Percentiles rank a stretch among this genome's conserved stretches.
phyloP scores from a whole-genome alignment of 1,140 invertebrate species.

The Camponotus pennsylvanicus region DNA sequence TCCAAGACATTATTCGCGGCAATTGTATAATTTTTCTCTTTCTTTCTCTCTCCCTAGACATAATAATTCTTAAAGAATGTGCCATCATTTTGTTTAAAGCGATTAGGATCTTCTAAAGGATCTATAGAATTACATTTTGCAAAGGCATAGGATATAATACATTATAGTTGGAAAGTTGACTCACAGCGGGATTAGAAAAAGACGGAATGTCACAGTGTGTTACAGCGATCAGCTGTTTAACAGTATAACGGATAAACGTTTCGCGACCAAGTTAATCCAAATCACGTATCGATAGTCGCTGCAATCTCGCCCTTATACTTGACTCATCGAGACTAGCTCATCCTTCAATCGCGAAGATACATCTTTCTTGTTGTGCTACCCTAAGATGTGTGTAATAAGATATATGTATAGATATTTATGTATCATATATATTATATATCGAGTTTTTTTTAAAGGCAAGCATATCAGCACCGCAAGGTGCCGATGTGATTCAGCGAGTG shows the following conservation, averaged over 20 bases:
- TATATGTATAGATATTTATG: conserved; percentile 64
- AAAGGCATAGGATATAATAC: conserved; percentile 75
- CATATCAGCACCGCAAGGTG: conserved; percentile 58
- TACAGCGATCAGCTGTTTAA: conserved; percentile 61
- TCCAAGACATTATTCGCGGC: conserved; percentile 57
- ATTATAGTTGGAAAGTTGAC: conserved; percentile 67
- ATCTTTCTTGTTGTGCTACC: conserved; percentile 38
- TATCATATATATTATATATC: conserved; percentile 72
- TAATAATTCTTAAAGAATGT: conserved; percentile 52
- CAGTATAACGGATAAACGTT: conserved; percentile 65
- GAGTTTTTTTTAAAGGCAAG: conserved; percentile 80
- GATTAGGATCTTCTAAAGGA: conserved; percentile 62
- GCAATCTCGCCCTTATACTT: conserved; percentile 77
- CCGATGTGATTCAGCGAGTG: conserved; percentile 42
- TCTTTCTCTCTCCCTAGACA: conserved; percentile 51
- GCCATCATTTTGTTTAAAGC: conserved; percentile 54
- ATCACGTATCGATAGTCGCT: conserved; percentile 62
- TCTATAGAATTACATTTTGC: conserved; percentile 76
- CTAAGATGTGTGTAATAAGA: conserved; percentile 71
- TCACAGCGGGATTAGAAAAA: conserved; percentile 75
- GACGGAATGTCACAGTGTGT: conserved; percentile 73
- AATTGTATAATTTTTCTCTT: conserved; percentile 56
- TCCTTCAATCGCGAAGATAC: conserved; percentile 65
- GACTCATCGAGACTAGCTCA: conserved; percentile 80
- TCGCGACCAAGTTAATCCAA: conserved; percentile 40